These are phyloP conservation scores for Punctoribates punctum DNA, from an alignment of 2,888 invertebrate genomes.

Conservation along the genomic window DNA sequence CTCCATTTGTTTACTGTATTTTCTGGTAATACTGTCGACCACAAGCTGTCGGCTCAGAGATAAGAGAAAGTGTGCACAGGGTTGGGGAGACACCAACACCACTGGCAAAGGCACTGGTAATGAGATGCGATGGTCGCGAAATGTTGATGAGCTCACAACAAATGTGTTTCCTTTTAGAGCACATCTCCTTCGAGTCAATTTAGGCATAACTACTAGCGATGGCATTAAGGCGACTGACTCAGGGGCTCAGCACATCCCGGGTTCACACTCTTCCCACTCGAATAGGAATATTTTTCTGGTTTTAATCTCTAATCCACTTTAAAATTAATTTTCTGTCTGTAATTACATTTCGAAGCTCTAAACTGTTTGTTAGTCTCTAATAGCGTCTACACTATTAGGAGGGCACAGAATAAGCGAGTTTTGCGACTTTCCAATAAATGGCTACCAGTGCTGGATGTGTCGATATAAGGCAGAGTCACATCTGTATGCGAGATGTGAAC, in stretches of 20 bases:
- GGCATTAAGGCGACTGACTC: background rate
- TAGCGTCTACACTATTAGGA: background rate
- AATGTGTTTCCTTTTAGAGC: slow-evolving; percentile 25
- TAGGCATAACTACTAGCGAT: background rate
- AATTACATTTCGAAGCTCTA: slow-evolving; percentile 19
- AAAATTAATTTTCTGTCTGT: slow-evolving; percentile 27
- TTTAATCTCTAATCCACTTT: slow-evolving; percentile 28
- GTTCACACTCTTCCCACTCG: slow-evolving; percentile 24
- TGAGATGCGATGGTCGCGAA: slow-evolving; percentile 30
- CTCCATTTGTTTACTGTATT: slow-evolving; percentile 20
- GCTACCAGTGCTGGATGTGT: no score
- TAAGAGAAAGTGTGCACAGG: slow-evolving; percentile 5
- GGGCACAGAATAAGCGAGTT: no score
- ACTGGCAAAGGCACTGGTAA: background rate
- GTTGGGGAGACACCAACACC: slow-evolving; percentile 1
- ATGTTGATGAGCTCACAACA: slow-evolving; percentile 15
- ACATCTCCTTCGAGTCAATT: background rate
- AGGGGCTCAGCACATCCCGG: background rate
- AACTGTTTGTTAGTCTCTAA: slow-evolving; percentile 15
- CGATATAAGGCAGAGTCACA: no score
- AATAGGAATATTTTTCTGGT: background rate
- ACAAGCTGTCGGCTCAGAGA: slow-evolving; percentile 22
- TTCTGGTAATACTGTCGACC: background rate
- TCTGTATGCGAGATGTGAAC: no score
- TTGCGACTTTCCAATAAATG: no score